These are phyloP conservation scores for Alentia gelatinosa DNA, from an alignment of 2,888 invertebrate species.

Conservation along the genomic window DNA sequence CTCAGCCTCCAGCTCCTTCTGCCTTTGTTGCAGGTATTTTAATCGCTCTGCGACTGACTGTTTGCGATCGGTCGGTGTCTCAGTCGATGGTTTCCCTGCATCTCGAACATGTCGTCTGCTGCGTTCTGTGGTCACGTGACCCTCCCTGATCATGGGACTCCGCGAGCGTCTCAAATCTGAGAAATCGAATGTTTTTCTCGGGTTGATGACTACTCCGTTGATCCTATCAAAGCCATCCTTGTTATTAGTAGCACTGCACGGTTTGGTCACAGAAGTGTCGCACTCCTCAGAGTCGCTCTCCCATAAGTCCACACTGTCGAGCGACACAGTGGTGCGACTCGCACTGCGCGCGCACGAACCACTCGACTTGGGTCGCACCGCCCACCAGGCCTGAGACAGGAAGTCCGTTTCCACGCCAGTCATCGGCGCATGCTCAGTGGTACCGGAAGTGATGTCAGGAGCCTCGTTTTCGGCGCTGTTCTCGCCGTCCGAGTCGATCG, in stretches of 20 bases:
- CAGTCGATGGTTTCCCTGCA: not conserved
- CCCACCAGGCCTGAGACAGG: not conserved
- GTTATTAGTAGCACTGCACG: no score
- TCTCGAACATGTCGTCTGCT: not conserved
- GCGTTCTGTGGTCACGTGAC: not conserved
- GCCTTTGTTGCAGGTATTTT: not conserved
- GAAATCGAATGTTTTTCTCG: conserved; percentile 54
- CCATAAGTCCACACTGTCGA: conserved; percentile 16
- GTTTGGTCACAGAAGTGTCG: not conserved
- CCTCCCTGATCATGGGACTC: not conserved
- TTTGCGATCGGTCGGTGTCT: not conserved
- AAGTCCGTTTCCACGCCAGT: not conserved
- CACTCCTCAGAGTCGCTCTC: not conserved
- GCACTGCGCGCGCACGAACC: not conserved
- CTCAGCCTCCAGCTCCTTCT: not conserved
- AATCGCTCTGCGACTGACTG: not conserved
- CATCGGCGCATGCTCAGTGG: not conserved
- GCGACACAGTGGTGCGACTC: not conserved
- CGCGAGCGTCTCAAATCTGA: conserved; percentile 24
- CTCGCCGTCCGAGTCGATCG: not conserved
- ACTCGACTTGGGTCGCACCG: not conserved
- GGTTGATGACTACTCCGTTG: conserved; percentile 53
- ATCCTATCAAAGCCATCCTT: conserved; percentile 47
- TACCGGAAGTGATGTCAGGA: not conserved
- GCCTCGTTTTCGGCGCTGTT: not conserved